Evolutionary conservation across 2,888 invertebrate species (phyloP), one percentile per base, ranked within the genome.

Genomic region (Lasius platythorax): DNA sequence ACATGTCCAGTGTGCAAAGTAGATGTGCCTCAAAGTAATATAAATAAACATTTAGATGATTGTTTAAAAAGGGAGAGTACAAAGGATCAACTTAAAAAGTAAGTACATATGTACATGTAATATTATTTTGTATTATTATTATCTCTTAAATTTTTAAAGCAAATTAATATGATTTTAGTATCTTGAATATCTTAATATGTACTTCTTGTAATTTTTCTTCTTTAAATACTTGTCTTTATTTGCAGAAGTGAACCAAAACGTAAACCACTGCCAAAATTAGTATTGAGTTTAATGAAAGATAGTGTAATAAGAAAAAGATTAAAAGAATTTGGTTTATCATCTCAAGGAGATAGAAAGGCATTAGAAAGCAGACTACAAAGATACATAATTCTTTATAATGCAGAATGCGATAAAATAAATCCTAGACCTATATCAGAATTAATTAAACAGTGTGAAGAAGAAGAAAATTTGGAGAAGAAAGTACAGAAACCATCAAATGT

Each of bases 41-140:
- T 96, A 37, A 96, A 96, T 87, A 91, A 91, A 23, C 96, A 96
- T 91, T 93, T 96, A 43, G 96, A 96, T 91, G 94, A 93, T 75
- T 96, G 96, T 90, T 93, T 96, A 40, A 93, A 94, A 58, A 91
- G 95, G 43, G 92, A 93, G 64, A 76, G 68, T 6, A 43, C 9
- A 40, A 84, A 88, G 28, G 70, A 67, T 46, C 56, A 85, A 70
- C 78, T 85, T 50, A 78, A 82, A 72, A 88, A 85, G 89, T 92
- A 91, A 86, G 40, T 18, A 18, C 5, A 43, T 53, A 28, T 33
- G 28, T 79, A n/a, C 37, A 30, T 37, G 4, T 37, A 37, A 37
- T 37, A 79, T 40, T 46, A 9, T 37, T 11, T 68, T 23, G 15
- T 58, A 43, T 43, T 66, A 43, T 78, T 18, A 43, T 74, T 56